Conservation (phyloP, 2,113 vertebrate genomes). For the Numenius arquata region DNA sequence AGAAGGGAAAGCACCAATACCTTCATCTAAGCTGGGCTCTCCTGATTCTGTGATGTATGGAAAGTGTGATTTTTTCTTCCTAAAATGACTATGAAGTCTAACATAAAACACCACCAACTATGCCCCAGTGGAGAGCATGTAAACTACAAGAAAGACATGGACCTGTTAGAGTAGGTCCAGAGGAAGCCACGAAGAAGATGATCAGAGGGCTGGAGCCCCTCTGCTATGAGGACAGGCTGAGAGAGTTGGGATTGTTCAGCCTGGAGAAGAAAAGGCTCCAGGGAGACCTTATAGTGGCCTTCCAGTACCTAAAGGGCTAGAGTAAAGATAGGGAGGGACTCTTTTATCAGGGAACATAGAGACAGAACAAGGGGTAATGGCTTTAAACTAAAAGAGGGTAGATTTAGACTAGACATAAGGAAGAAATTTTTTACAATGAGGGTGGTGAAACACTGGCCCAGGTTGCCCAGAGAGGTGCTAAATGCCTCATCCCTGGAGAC, state of each 20-base stretch:
- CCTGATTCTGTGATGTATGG: neutral
- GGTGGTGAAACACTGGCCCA: neutral
- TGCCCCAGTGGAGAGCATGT: neutral
- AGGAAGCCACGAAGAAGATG: neutral
- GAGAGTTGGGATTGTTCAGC: neutral
- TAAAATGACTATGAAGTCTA: neutral
- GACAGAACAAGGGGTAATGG: neutral
- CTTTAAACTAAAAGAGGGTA: neutral
- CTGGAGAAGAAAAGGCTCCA: neutral
- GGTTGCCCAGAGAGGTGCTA: neutral
- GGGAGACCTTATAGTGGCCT: neutral
- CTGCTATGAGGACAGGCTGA: neutral
- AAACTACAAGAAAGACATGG: neutral
- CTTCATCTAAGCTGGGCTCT: neutral
- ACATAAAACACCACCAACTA: neutral
- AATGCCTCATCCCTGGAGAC: neutral
- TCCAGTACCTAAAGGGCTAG: no score
- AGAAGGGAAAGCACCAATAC: neutral
- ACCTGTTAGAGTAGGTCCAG: neutral
- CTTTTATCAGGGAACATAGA: neutral
- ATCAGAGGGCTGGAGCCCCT: neutral
- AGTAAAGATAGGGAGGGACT: neutral
- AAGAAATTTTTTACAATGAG: accelerated
- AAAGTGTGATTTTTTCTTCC: neutral
- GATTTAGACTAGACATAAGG: neutral